These are phyloP conservation scores for Clytia hemisphaerica DNA, from an alignment of 30 jellyfish, hydroid and myxozoan species.

Conservation along the genomic window DNA sequence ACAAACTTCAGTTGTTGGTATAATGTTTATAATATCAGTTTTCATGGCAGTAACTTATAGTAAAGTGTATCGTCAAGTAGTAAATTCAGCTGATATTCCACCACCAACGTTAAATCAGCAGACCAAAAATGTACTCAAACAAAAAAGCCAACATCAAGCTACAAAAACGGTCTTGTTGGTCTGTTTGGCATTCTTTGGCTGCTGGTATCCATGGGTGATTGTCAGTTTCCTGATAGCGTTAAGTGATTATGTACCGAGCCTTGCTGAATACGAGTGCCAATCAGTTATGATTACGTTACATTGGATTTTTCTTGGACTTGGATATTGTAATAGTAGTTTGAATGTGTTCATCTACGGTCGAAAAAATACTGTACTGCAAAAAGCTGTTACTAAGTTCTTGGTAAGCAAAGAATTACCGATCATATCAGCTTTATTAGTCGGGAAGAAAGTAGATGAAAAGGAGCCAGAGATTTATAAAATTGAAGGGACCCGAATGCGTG, in stretches of 20 bases:
- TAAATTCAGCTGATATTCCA: neutral
- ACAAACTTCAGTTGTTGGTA: slow-evolving; percentile 2
- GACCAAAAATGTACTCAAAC: slow-evolving; percentile 21
- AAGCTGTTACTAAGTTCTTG: slow-evolving; percentile 29
- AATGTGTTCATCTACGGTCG: slow-evolving; percentile 71
- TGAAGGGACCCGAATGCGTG: neutral
- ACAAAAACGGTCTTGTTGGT: slow-evolving; percentile 60
- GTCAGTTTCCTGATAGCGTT: slow-evolving; percentile 19
- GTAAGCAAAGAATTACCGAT: too few species aligned
- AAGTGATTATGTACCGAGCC: neutral
- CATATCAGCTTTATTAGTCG: neutral
- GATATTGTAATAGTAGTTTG: slow-evolving; percentile 64
- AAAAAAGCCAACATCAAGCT: slow-evolving; percentile 64
- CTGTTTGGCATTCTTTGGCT: slow-evolving; percentile 46
- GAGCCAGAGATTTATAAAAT: neutral
- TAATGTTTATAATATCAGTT: neutral
- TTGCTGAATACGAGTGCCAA: neutral
- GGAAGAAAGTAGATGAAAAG: neutral
- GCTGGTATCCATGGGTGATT: slow-evolving; percentile 67
- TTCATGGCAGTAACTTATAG: slow-evolving; percentile 19
- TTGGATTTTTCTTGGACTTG: slow-evolving; percentile 48
- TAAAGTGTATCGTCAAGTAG: neutral
- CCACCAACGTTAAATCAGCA: slow-evolving; percentile 6
- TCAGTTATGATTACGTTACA: slow-evolving; percentile 18
- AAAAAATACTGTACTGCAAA: slow-evolving; percentile 65